Evolutionary conservation across 2,888 invertebrate genomes (phyloP), one percentile per base, ranked within the genome.

Genomic region (Petrophora chlorosata): DNA sequence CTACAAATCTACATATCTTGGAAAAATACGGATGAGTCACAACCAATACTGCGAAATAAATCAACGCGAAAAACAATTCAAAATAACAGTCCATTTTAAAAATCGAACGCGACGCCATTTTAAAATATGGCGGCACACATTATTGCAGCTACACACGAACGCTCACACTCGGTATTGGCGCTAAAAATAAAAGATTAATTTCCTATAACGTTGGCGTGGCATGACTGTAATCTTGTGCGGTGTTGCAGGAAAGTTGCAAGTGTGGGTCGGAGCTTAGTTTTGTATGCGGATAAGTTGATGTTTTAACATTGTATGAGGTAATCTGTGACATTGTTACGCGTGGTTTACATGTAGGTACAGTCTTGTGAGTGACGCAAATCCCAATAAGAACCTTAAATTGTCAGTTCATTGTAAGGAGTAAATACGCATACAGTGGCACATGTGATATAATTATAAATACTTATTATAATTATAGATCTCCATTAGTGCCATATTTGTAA

Each of bases 161-260:
- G 64, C 58, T 63, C 40, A 66, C 67, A 64, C 56, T 62, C 61
- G 56, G 63, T 73, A 70, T 76, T 67, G 71, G 67, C 49, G 69
- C 82, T 85, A 83, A 79, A 86, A 85, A 85, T 86, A 85, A 83
- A 83, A 82, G 79, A 79, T 84, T 85, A 84, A 86, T 85, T 85
- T 81, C 77, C 83, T 76, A 72, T 79, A 72, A 75, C 71, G 76
- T 73, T 59, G 70, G 59, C 68, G 74, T 77, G 76, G 78, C 70
- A 69, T 70, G 70, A 60, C 63, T 72, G 70, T 70, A 73, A 79
- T 79, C 72, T 70, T 62, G 64, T 56, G 47, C 52, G 64, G 68
- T 66, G 66, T 59, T 64, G 65, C 39, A 55, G 53, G 53, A 63
- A 54, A 54, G 67, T 56, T 65, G 54, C 45, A 61, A 62, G 59